Evolutionary conservation across 2,888 invertebrate species (phyloP).

Genomic region (Acholoe squamosa): DNA sequence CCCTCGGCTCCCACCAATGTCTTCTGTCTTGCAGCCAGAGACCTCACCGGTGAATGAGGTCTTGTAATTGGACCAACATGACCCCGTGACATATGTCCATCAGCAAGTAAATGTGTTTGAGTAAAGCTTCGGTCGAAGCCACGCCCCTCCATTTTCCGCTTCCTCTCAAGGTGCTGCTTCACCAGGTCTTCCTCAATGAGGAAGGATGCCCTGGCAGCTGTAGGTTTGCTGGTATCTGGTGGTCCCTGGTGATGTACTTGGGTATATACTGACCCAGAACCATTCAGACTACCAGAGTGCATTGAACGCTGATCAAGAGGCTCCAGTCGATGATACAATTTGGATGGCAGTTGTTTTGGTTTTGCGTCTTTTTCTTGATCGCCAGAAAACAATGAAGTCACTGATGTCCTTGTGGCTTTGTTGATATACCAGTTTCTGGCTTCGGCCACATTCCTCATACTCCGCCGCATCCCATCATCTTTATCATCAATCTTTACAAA

Average conservation of each 20-base stretch:
- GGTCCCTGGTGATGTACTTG: too few species aligned
- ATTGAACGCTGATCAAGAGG: neutral
- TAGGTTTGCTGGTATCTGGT: neutral
- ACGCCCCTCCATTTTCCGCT: neutral
- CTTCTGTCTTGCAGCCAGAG: neutral
- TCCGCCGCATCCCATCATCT: neutral
- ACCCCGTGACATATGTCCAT: neutral
- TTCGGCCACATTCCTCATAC: neutral
- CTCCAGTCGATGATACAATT: neutral
- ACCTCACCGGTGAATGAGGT: neutral
- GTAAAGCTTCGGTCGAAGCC: neutral
- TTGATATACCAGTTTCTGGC: conserved; percentile 7
- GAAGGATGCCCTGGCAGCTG: neutral
- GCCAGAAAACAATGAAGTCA: neutral
- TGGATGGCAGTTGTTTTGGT: neutral
- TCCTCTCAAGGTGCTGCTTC: neutral
- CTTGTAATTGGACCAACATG: neutral
- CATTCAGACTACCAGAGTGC: neutral
- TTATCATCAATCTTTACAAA: neutral
- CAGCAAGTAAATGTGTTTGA: neutral
- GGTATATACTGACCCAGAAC: neutral
- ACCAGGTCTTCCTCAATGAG: neutral
- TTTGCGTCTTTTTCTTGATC: neutral
- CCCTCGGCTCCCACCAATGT: neutral
- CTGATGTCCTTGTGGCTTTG: neutral